These are phyloP conservation scores for Actinemys pallida DNA, from an alignment of 2,113 vertebrate genomes.

Conservation along the genomic window DNA sequence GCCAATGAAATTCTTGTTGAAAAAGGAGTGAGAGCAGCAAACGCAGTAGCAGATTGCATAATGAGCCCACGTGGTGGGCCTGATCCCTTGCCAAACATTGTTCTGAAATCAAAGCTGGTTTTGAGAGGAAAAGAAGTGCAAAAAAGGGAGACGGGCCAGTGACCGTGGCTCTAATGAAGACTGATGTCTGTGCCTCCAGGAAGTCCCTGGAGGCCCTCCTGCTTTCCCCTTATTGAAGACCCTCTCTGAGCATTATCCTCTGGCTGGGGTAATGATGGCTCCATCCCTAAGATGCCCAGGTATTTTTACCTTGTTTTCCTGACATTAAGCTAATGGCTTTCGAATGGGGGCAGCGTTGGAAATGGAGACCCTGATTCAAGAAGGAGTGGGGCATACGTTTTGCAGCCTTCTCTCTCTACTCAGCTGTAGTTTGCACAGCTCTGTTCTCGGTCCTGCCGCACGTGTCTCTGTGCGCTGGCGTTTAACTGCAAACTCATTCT, in stretches of 20 bases:
- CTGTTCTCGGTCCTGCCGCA: not conserved
- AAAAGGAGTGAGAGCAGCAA: not conserved
- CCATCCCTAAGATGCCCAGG: fast-evolving
- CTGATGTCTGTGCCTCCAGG: not conserved
- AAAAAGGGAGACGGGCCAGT: not conserved
- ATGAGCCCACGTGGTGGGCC: not conserved
- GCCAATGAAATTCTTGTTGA: not conserved
- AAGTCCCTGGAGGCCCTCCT: not conserved
- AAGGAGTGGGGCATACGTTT: not conserved
- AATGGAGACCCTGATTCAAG: not conserved
- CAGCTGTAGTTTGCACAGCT: not conserved
- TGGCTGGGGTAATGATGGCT: not conserved
- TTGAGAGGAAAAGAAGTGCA: not conserved
- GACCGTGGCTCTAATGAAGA: not conserved
- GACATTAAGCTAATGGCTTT: not conserved
- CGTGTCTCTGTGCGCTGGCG: not conserved
- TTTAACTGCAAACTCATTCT: not conserved
- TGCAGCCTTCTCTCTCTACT: not conserved
- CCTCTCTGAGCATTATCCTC: fast-evolving
- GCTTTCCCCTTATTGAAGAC: not conserved
- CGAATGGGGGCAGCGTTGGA: not conserved
- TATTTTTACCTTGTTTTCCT: too few relatives aligned
- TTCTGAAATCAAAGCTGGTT: not conserved
- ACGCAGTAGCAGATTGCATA: constrained; percentile 10
- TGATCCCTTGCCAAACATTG: not conserved